Conservation (phyloP, 92 coral and sea anemone genomes). For the Phenganax stokvisi region DNA sequence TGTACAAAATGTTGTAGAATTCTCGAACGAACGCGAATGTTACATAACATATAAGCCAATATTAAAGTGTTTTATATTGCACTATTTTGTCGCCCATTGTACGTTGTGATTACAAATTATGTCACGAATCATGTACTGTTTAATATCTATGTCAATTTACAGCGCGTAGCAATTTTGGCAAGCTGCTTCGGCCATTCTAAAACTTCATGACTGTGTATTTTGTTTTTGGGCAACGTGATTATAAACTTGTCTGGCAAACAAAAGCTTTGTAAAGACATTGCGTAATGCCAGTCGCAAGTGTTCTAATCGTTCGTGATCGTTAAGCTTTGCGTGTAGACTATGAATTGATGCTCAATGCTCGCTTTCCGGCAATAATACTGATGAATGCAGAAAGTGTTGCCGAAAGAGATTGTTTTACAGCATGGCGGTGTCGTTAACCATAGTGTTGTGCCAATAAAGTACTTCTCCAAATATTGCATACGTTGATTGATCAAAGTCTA, state of each 20-base stretch:
- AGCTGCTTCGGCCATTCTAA: too few species aligned
- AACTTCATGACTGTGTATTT: too few species aligned
- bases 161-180: not conserved
- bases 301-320: not conserved
- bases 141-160: not conserved
- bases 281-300: not conserved
- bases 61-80: slow-evolving; percentile 3
- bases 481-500: too few species aligned
- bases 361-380: not conserved
- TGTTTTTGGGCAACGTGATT: too few species aligned
- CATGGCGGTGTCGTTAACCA: not conserved
- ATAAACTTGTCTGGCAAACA: too few species aligned
- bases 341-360: too few species aligned
- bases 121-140: not conserved
- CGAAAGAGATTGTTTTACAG: not conserved
- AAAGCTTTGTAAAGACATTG: too few species aligned
- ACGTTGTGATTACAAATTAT: not conserved
- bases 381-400: not conserved
- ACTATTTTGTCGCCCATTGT: not conserved
- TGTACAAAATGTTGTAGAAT: not conserved
- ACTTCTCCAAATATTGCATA: not conserved
- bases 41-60: not conserved
- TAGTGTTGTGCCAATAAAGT: not conserved
- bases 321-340: not conserved
- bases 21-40: not conserved